A percentile compares a stretch with the other conserved stretches of the same genome.
These are phyloP conservation scores for Argyresthia albistria DNA, from an alignment of 2,888 invertebrate species.

Conservation along the genomic window DNA sequence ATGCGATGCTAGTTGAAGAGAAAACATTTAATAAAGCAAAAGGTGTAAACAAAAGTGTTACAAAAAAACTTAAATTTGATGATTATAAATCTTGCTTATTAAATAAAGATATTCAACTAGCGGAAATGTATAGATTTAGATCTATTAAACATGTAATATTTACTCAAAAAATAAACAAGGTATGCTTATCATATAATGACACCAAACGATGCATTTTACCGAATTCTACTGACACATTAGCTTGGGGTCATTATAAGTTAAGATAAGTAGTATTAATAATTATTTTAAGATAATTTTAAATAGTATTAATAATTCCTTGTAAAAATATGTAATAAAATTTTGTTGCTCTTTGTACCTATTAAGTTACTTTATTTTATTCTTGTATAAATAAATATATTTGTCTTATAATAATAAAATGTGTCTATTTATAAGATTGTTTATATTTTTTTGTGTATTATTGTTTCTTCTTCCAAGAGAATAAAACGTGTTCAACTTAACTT, in stretches of 20 bases:
- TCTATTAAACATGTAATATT: conserved; percentile 15
- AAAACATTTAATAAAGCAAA: conserved; percentile 14
- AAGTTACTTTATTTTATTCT: conserved; percentile 1
- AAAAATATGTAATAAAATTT: conserved; percentile 1
- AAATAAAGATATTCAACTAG: conserved; percentile 7
- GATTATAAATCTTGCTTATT: conserved; percentile 13
- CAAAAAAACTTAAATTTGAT: conserved; percentile 11
- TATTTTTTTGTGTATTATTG: background rate
- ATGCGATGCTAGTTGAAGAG: conserved; percentile 14
- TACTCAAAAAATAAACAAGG: conserved; percentile 15
- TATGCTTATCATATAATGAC: conserved; percentile 9
- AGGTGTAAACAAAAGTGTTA: conserved; percentile 15
- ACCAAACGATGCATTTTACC: conserved; percentile 7
- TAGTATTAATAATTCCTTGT: no score
- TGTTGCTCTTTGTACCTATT: background rate
- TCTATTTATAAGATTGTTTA: background rate
- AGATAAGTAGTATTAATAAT: background rate
- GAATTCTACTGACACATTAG: conserved; percentile 7
- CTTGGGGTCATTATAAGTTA: conserved; percentile 12
- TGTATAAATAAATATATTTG: no score
- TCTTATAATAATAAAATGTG: background rate
- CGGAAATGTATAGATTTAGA: conserved; percentile 12
- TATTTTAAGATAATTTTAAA: background rate
- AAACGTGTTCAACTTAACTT: no score
- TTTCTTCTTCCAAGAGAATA: background rate